A percentile compares a stretch with the other conserved stretches of the same genome.
Conservation (phyloP, 2,797 vertebrate genomes). For the Peromyscus aztecus region DNA sequence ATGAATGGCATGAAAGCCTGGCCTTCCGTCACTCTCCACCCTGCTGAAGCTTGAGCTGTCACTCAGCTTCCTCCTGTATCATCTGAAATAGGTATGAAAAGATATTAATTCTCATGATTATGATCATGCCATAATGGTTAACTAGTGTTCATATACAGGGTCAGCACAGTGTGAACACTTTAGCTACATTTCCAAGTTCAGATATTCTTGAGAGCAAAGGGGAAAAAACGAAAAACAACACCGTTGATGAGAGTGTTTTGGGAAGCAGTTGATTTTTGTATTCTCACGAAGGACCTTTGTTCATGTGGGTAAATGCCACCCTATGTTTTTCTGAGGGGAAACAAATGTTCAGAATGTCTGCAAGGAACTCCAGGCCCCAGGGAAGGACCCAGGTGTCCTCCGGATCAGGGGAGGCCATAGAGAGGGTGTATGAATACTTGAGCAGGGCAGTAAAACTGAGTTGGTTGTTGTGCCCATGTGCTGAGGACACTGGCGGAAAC, state of each 20-base stretch:
- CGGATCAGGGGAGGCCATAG: not conserved
- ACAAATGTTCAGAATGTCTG: not conserved
- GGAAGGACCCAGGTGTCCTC: not conserved
- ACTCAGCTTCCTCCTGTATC: conserved; percentile 10
- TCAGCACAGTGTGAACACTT: not conserved
- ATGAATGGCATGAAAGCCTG: not conserved
- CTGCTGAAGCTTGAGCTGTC: not conserved
- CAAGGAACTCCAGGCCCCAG: not conserved
- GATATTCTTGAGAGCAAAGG: not conserved
- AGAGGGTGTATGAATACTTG: not conserved
- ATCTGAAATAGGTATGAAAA: conserved; percentile 12
- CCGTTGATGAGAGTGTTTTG: not conserved
- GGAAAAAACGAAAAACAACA: not conserved
- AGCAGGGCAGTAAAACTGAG: not conserved
- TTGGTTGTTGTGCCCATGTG: not conserved
- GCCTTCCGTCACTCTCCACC: not conserved
- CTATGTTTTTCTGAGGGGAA: not conserved
- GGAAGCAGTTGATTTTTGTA: conserved; percentile 17
- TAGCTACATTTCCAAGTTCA: not conserved
- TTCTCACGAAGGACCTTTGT: not conserved
- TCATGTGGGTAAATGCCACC: not conserved
- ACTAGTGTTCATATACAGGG: not conserved
- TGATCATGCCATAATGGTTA: not conserved
- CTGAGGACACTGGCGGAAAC: not conserved
- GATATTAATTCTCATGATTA: not conserved